These are phyloP conservation scores for Penaeus monodon DNA, from an alignment of 2,888 invertebrate species.

Conservation along the genomic window DNA sequence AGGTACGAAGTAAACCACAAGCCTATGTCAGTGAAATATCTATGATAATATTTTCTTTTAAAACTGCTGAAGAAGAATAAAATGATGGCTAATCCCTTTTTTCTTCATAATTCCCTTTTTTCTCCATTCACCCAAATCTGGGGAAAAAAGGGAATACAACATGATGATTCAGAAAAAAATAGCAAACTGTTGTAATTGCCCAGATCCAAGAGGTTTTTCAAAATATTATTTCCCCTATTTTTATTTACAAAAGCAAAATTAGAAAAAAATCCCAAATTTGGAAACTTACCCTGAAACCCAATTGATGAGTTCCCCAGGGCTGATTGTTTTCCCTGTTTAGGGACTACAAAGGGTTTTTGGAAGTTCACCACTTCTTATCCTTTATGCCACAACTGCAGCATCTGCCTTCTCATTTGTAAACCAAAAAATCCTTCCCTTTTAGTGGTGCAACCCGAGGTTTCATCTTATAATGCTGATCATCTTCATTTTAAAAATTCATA, in stretches of 20 bases:
- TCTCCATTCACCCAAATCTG: slow-evolving; percentile 1
- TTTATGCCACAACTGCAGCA: slow-evolving; percentile 85
- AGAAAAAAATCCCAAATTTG: neutral
- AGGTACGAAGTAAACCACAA: no score
- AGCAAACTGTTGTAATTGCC: no score
- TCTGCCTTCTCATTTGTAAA: slow-evolving; percentile 81
- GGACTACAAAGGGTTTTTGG: slow-evolving; percentile 82
- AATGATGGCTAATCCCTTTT: no score
- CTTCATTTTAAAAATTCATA: neutral
- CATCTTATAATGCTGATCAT: neutral
- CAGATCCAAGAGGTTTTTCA: no score
- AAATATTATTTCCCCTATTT: no score
- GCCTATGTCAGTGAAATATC: no score
- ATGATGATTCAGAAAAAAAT: no score
- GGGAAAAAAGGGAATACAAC: neutral
- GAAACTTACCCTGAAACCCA: slow-evolving; percentile 76
- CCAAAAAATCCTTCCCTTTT: slow-evolving; percentile 83
- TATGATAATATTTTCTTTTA: no score
- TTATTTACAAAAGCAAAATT: no score
- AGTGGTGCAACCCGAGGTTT: slow-evolving; percentile 83
- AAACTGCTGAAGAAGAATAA: no score
- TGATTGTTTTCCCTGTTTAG: slow-evolving; percentile 71
- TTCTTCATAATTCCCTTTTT: no score
- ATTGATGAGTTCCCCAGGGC: slow-evolving; percentile 75
- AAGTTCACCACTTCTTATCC: slow-evolving; percentile 79